A percentile compares a stretch with the other conserved stretches of the same genome.
Conservation (phyloP, 2,797 vertebrate genomes). For the Bryconaethiops microstoma region DNA sequence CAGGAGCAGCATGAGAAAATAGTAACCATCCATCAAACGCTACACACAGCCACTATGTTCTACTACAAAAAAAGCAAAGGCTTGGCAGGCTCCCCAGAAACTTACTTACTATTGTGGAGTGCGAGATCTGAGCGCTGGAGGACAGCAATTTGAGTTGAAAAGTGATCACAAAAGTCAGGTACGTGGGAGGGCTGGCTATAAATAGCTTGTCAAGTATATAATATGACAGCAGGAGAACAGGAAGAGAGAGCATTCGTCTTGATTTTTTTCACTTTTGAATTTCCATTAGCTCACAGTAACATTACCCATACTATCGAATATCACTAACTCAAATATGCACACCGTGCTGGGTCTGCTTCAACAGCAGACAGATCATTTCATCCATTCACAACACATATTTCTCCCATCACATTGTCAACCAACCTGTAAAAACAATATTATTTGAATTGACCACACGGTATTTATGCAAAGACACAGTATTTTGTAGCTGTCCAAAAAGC, state of each 20-base stretch:
- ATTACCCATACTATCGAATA: neutral
- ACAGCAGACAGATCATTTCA: neutral
- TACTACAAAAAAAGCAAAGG: slow-evolving; percentile 34
- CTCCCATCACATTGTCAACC: neutral
- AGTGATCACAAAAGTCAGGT: slow-evolving; percentile 23
- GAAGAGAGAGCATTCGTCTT: slow-evolving; percentile 20
- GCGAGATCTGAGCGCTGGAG: slow-evolving; percentile 34
- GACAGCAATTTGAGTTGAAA: slow-evolving; percentile 31
- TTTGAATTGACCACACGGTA: neutral
- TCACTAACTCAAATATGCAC: neutral
- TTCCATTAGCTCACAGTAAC: neutral
- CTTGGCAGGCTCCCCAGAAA: slow-evolving; percentile 31
- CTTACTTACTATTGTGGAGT: slow-evolving; percentile 6
- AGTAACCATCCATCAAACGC: slow-evolving; percentile 41
- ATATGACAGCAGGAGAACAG: slow-evolving; percentile 24
- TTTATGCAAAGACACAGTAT: no score
- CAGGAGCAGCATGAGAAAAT: slow-evolving; percentile 35
- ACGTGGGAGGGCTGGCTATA: slow-evolving; percentile 43
- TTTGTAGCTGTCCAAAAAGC: neutral
- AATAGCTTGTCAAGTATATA: slow-evolving; percentile 30
- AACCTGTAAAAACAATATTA: neutral
- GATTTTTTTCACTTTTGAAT: slow-evolving; percentile 3
- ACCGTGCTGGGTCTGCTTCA: neutral
- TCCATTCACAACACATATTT: neutral
- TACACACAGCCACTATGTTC: slow-evolving; percentile 29